A percentile compares a stretch with the other conserved stretches of the same genome.
Evolutionary conservation across 2,888 invertebrate species (phyloP).

Genomic region (Seira ritae): DNA sequence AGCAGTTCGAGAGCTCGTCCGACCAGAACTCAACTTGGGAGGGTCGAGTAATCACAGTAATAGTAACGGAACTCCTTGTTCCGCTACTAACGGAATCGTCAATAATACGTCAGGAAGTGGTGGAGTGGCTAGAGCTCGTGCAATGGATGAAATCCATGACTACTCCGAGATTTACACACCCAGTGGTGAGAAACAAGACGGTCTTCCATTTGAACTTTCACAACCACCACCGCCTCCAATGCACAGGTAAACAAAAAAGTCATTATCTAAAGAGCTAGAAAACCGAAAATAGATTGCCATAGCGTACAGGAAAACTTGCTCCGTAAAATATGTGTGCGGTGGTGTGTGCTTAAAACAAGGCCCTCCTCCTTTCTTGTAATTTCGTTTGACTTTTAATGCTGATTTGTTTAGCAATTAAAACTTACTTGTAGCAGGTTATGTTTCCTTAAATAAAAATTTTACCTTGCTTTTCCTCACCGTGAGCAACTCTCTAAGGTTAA

Average conservation of each 20-base stretch:
- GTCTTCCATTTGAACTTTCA: slow-evolving; percentile 75
- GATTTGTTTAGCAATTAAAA: no score
- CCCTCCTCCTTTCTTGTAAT: no score
- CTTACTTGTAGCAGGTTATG: no score
- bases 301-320: background rate
- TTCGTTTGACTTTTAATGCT: no score
- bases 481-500: no score
- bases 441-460: no score
- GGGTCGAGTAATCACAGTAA: slow-evolving; percentile 74
- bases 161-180: slow-evolving; percentile 97
- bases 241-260: slow-evolving; percentile 79
- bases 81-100: slow-evolving; percentile 38
- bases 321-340: background rate
- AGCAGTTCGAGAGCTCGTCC: slow-evolving; percentile 79
- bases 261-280: background rate
- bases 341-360: no score
- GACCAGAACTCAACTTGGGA: slow-evolving; percentile 68
- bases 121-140: slow-evolving; percentile 57
- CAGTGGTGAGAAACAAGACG: slow-evolving; percentile 82
- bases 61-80: slow-evolving; percentile 31
- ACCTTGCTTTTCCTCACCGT: no score
- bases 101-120: slow-evolving; percentile 44
- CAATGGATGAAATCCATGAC: slow-evolving; percentile 81
- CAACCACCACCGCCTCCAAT: slow-evolving; percentile 92
- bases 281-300: background rate